A percentile compares a stretch with the other conserved stretches of the same genome.
Conservation (phyloP, 2,113 vertebrate genomes). For the Oncorhynchus gorbuscha region DNA sequence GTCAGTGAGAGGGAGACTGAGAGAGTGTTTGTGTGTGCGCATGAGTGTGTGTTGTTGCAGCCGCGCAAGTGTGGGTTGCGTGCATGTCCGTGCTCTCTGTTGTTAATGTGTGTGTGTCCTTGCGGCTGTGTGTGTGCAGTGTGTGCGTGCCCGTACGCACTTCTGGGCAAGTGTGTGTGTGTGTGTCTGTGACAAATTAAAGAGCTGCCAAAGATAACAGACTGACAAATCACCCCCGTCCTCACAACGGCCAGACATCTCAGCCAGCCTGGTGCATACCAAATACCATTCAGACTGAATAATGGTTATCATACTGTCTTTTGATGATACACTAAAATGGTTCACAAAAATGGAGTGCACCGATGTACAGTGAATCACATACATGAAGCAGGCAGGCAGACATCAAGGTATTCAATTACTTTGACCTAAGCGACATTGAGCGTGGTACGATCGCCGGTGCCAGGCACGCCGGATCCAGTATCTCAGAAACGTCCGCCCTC, state of each 20-base stretch:
- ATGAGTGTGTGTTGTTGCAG: conserved; percentile 2
- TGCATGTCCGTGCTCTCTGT: no score
- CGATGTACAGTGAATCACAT: no score
- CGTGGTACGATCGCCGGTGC: no score
- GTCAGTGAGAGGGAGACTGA: not conserved
- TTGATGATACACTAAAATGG: no score
- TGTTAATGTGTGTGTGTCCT: not conserved
- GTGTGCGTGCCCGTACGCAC: not conserved
- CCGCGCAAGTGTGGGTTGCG: no score
- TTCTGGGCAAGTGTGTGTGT: conserved; percentile 33
- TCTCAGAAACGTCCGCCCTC: no score
- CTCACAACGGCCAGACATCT: not conserved
- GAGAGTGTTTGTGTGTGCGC: conserved; percentile 5
- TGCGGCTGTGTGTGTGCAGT: not conserved
- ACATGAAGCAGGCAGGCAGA: no score
- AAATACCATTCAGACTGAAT: not conserved
- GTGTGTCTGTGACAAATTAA: conserved; percentile 48
- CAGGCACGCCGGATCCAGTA: no score
- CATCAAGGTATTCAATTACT: no score
- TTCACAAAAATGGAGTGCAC: no score
- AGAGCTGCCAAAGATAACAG: conserved; percentile 58
- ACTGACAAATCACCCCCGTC: not conserved
- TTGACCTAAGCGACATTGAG: no score
- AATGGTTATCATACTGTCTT: not conserved
- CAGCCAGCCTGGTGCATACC: not conserved